Conservation (phyloP, 2,797 vertebrate genomes). For the Botia almorhae region DNA sequence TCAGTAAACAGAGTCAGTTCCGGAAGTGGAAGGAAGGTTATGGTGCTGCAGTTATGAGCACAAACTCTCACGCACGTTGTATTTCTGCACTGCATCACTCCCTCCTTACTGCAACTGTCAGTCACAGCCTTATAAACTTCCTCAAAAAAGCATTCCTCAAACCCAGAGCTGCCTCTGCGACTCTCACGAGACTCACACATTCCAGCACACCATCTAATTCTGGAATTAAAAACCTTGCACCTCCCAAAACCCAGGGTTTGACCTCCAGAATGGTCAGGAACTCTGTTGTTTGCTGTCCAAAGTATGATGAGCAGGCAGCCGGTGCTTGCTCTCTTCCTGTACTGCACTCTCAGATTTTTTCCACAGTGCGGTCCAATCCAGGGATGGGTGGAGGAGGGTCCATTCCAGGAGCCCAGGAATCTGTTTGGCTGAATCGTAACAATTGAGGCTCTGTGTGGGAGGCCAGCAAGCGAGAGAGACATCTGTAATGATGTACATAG, state of each 20-base stretch:
- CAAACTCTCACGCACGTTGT: not conserved
- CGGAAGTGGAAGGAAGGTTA: not conserved
- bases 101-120: conserved; percentile 5
- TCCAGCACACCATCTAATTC: conserved; percentile 27
- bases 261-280: conserved; percentile 23
- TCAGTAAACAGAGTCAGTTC: no score
- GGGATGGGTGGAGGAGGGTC: conserved; percentile 41
- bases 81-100: not conserved
- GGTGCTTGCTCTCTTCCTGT: conserved; percentile 27
- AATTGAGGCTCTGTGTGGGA: conserved; percentile 77
- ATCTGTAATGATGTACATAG: conserved; percentile 32
- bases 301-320: conserved; percentile 22
- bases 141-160: conserved; percentile 35
- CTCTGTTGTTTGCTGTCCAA: conserved; percentile 18
- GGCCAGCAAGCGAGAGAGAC: conserved; percentile 59
- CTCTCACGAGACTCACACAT: conserved; percentile 19
- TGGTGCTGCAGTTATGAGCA: not conserved
- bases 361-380: conserved; percentile 15
- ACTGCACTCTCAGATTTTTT: conserved; percentile 22
- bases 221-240: not conserved
- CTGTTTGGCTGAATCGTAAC: conserved; percentile 77
- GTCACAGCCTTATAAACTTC: conserved; percentile 20
- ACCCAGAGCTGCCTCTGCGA: not conserved
- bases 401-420: conserved; percentile 63
- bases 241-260: conserved; percentile 20